Base-by-base conservation (phyloP, 30 jellyfish, hydroid and myxozoan species). In the Catostylus mosaicus region DNA sequence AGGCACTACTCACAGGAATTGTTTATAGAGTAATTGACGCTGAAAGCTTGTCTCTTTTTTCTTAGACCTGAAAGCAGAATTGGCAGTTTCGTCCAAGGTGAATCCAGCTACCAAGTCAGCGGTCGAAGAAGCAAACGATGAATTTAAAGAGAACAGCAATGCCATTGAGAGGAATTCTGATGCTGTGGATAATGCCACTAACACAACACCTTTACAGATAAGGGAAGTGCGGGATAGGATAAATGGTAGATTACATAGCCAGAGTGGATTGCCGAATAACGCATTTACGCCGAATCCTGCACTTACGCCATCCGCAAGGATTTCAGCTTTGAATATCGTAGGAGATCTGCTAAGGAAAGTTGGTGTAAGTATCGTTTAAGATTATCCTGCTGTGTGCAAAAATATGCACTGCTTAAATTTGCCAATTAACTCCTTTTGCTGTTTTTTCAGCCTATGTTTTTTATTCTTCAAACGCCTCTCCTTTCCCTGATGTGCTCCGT, bases 221-320 rank as follows among this genome's bases (percentile, higher is more conserved):
- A 47, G 81, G 64, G 88, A 72, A 27, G 92, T 63, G 7, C 92
- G 92, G 11, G 92, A 82, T 0, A 65, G 92, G 31, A 23, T 82
- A 65, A 69, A 51, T 26, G 81, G 65, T 3, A 82, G 74, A 26
- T 7, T 57, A 0, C 27, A 30, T 11, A 48, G 56, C 54, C 35
- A 34, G 32, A 78, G 78, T 38, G 26, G 50, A 8, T 1, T 86
- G 4, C 92, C 92, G 10, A 60, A 26, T 38, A 51, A 48, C 63
- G 20, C 85, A 12, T 82, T 82, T 32, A 74, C 65, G 0, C 85
- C 80, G 19, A 79, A 80, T 52, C 87, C 97, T 0, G 97, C 97
- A 2, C 32, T 94, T 75, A 94, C 97, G 54, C 99, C 99, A 1
- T 83, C 99, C 7, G 97, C 99, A n/a, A 67, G 99, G 64, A 94